Conservation (phyloP, 2,797 vertebrate species). For the Ctenochaetus hawaiiensis region DNA sequence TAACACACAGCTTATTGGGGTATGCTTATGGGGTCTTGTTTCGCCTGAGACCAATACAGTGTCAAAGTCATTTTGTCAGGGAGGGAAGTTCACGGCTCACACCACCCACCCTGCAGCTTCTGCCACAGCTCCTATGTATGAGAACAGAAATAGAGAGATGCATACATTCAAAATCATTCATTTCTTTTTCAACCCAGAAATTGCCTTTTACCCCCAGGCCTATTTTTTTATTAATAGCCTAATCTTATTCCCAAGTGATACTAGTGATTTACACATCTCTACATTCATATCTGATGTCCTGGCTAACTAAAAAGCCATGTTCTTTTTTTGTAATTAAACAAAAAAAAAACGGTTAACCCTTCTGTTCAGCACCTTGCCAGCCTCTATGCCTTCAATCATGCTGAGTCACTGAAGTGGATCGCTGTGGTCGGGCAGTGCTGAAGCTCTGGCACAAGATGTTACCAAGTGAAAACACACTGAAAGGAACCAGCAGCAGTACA, state of each 20-base stretch:
- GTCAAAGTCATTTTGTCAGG: constrained; percentile 72
- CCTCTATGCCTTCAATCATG: constrained; percentile 13
- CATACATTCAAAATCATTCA: constrained; percentile 2
- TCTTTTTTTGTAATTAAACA: constrained; percentile 13
- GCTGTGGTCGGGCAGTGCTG: constrained; percentile 43
- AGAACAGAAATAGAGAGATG: constrained; percentile 29
- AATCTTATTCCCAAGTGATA: background rate
- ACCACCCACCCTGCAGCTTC: constrained; percentile 38
- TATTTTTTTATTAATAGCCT: constrained; percentile 19
- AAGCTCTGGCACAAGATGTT: constrained; percentile 58
- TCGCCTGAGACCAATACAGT: constrained; percentile 66
- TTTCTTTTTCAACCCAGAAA: constrained; percentile 14
- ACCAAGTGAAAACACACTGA: constrained; percentile 59
- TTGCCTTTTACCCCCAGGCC: background rate
- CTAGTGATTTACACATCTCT: constrained; percentile 21
- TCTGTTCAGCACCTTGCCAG: constrained; percentile 6
- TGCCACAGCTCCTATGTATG: constrained; percentile 19
- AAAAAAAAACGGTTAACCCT: constrained; percentile 29
- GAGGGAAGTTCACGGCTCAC: constrained; percentile 58
- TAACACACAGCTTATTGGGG: constrained; percentile 56
- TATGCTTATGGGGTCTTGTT: constrained; percentile 55
- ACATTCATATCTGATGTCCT: background rate
- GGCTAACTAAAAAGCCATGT: constrained; percentile 8
- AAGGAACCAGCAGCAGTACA: constrained; percentile 61
- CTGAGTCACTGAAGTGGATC: constrained; percentile 55